Evolutionary conservation across 1,140 invertebrate species (phyloP).

Genomic region (Lepidurus apus): DNA sequence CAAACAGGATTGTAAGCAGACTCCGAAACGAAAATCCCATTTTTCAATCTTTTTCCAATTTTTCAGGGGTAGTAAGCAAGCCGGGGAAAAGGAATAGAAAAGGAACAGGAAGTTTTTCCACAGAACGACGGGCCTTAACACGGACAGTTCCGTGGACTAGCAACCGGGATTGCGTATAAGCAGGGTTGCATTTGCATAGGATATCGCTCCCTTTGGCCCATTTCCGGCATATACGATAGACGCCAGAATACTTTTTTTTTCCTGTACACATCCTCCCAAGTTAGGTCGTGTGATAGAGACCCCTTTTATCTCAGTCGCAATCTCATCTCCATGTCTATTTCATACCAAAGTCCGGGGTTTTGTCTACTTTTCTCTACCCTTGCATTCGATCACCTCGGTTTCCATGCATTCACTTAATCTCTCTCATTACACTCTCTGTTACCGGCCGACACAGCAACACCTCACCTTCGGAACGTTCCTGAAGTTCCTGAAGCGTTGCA

Average conservation of each 20-base stretch:
- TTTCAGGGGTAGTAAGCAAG: no score
- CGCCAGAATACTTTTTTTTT: neutral
- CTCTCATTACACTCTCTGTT: neutral
- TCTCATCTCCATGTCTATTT: neutral
- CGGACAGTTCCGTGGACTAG: neutral
- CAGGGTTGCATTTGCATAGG: constrained; percentile 16
- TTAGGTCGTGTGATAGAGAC: neutral
- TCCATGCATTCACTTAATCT: neutral
- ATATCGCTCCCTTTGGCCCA: constrained; percentile 10
- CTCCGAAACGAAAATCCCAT: no score
- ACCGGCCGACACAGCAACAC: neutral
- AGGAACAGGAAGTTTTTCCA: no score
- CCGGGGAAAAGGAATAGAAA: no score
- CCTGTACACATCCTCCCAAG: neutral
- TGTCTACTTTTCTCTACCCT: neutral
- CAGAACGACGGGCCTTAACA: neutral
- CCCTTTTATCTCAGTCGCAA: neutral
- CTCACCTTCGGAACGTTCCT: neutral
- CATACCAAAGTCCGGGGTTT: neutral
- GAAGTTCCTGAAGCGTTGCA: neutral
- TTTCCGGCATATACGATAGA: constrained; percentile 10
- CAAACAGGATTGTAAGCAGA: no score
- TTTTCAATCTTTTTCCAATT: no score
- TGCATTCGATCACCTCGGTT: neutral
- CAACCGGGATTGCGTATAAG: neutral